Base-by-base conservation (phyloP, 30 jellyfish, hydroid and myxozoan genomes). In the Haliclystus octoradiatus region DNA sequence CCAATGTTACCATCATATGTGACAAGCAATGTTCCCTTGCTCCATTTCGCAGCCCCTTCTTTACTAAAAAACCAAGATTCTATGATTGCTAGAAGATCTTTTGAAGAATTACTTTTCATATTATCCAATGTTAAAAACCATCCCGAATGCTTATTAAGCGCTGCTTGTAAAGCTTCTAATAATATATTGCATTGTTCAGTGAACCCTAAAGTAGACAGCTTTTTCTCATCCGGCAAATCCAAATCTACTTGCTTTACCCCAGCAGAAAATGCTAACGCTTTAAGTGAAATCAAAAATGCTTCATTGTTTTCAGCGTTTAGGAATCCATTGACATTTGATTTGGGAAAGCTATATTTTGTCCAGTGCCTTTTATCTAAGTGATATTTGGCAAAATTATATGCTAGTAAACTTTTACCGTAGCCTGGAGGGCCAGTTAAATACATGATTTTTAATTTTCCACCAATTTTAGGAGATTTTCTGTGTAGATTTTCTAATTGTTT, bases 41-140 rank as follows among this genome's bases (percentile, higher is more conserved):
- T 74, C 94, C 94, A 82, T 13, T 68, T 2, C 5, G 70, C 24
- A 29, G 81, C 77, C n/a, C 12, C 35, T 4, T 75, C 82, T 1
- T 65, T 64, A 2, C 62, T 68, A 2, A 72, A 19, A 34, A 88
- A 46, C 76, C 84, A 46, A 9, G 67, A 76, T 22, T 77, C 50
- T 12, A 91, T 7, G 7, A 82, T 31, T 22, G 31, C 46, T 22
- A 65, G 28, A 1, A 91, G 66, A 25, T 84, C 83, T 14, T 74
- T 75, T 2, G 99, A 75, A 24, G 81, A 35, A 23, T 79, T 85
- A 12, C 79, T 73, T 72, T 75, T 94, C 75, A 91, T 53, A 72
- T 82, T 78, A 57, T 91, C 99, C 64, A 91, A 46, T 1, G 76
- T 88, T 13, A 91, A 33, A 29, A 91, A 84, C 99, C 99, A 91